These are phyloP conservation scores for Dunckerocampus dactyliophorus DNA, from an alignment of 2,113 vertebrate species.

Conservation along the genomic window DNA sequence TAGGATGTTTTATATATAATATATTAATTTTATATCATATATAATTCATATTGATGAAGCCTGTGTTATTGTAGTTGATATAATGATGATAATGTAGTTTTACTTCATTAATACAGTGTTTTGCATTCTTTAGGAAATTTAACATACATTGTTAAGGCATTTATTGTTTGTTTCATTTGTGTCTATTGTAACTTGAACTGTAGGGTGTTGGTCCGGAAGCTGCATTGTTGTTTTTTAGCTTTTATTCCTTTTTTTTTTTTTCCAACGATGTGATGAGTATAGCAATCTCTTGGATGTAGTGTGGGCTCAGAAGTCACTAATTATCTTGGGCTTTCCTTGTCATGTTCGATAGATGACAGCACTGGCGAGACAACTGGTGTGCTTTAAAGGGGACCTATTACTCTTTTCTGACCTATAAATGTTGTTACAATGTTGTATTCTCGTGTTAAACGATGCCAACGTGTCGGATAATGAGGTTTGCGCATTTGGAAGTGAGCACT, in stretches of 20 bases:
- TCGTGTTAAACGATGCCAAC: no score
- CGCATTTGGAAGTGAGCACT: no score
- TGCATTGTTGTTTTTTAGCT: neutral
- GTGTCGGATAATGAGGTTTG: no score
- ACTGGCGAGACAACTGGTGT: no score
- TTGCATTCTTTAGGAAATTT: neutral
- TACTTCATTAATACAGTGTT: neutral
- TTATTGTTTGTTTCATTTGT: slow-evolving; percentile 15
- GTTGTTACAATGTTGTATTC: no score
- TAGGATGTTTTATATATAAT: slow-evolving; percentile 21
- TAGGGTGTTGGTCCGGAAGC: neutral
- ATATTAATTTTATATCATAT: slow-evolving; percentile 28
- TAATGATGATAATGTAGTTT: slow-evolving; percentile 41
- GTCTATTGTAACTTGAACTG: neutral
- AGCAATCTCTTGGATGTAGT: no score
- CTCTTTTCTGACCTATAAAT: no score
- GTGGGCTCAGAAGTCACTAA: no score
- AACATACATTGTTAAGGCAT: slow-evolving; percentile 1
- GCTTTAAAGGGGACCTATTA: no score
- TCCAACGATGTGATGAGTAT: neutral
- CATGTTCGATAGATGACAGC: no score
- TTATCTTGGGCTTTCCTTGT: no score
- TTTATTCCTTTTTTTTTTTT: slow-evolving; percentile 6
- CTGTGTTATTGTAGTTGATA: slow-evolving; percentile 23
- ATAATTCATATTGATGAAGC: slow-evolving; percentile 46